A percentile compares a stretch with the other conserved stretches of the same genome.
These are phyloP conservation scores for Mastigias papua DNA, from an alignment of 30 jellyfish, hydroid and myxozoan genomes.

Conservation along the genomic window DNA sequence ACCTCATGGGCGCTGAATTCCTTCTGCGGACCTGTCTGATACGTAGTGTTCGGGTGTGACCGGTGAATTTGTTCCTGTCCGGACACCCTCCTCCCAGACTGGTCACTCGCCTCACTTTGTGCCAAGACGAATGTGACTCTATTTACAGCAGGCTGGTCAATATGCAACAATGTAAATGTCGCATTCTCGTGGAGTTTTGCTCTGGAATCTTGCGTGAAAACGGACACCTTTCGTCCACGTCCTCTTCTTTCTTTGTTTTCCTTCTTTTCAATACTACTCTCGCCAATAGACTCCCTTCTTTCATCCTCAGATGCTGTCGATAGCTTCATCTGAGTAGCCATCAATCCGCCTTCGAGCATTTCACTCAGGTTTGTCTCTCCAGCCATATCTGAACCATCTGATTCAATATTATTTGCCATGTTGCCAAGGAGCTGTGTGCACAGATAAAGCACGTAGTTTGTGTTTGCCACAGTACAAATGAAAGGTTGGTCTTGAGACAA, in stretches of 20 bases:
- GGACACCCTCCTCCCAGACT: conserved; percentile 14
- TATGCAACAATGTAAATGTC: conserved; percentile 1
- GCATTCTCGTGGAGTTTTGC: background rate
- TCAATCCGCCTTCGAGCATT: conserved; percentile 32
- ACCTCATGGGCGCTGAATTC: conserved; percentile 42
- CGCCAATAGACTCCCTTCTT: background rate
- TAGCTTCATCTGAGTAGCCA: background rate
- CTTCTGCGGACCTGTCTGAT: conserved; percentile 37
- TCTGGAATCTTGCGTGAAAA: conserved; percentile 12
- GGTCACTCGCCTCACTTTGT: conserved; percentile 3
- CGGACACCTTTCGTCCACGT: conserved; percentile 23
- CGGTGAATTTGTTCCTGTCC: conserved; percentile 24
- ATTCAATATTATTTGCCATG: background rate
- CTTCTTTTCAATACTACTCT: background rate
- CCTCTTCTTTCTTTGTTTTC: background rate
- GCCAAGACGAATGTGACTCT: conserved; percentile 17
- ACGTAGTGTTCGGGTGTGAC: conserved; percentile 6
- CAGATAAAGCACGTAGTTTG: background rate
- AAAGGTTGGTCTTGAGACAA: background rate
- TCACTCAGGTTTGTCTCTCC: conserved; percentile 28
- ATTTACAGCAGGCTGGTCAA: conserved; percentile 23
- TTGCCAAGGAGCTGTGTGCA: conserved; percentile 1
- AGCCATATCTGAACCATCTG: conserved; percentile 18
- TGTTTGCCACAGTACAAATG: background rate
- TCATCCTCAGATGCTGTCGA: background rate